phyloP scores from a whole-genome alignment of 2,113 vertebrate genomes.

The Aviceda subcristata region DNA sequence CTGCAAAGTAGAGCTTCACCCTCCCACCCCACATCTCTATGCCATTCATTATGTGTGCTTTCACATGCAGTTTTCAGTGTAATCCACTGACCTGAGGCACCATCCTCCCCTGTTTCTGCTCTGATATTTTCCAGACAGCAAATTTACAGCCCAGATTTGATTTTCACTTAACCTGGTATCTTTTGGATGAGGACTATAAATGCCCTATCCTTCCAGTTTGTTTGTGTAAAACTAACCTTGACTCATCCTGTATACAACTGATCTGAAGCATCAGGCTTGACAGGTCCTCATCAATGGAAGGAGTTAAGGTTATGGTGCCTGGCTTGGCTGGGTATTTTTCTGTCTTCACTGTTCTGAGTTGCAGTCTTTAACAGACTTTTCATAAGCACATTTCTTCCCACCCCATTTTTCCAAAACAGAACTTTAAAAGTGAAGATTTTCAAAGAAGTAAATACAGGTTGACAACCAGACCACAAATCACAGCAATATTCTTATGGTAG shows the following conservation, averaged over 20 bases:
- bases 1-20: background rate
- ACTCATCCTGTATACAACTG: background rate
- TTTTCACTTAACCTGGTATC: background rate
- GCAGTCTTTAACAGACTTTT: background rate
- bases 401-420: background rate
- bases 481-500: background rate
- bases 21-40: background rate
- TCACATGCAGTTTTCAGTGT: background rate
- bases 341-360: background rate
- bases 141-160: background rate
- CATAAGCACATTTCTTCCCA: background rate
- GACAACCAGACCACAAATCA: background rate
- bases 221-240: background rate
- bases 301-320: background rate
- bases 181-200: constrained; percentile 2
- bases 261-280: background rate
- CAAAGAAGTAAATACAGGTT: background rate
- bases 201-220: background rate
- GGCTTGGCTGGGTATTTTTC: background rate
- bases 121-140: background rate
- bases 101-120: background rate
- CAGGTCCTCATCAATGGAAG: background rate
- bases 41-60: background rate
- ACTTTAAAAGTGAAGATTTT: background rate
- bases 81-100: background rate